Base-by-base conservation (phyloP, 37 sponge, comb jelly and placozoan genomes). In the Chondrosia reniformis region DNA sequence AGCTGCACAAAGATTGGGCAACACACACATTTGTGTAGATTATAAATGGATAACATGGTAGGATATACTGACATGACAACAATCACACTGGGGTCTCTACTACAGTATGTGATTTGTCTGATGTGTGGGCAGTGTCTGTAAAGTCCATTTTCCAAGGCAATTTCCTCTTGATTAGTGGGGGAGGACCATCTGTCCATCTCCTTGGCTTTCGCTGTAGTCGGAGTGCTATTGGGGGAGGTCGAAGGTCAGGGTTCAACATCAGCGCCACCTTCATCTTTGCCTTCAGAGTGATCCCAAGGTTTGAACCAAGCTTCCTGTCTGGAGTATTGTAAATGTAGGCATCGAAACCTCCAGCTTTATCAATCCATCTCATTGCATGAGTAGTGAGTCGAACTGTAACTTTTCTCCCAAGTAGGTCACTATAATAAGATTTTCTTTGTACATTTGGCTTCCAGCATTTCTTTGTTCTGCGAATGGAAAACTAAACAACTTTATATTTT, bases 291-390 rank as follows among this genome's bases (percentile, higher is more conserved):
- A 57, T 46, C 22, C 90, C 94, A 0, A 93, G 64, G 28, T 67
- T 81, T 25, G 90, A 89, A 17, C 62, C 76, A 33, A 93, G 84
- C 46, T 89, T 89, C 62, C 65, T 67, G 33, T 85, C 87, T 1
- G 89, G 84, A 38, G 94, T 93, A 82, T 93, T 84, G 59, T 84
- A 81, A 32, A 93, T 83, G 79, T 93, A 93, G 15, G 72, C 77
- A 46, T 93, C 94, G 36, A 93, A 86, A 3, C 90, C 89, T 36
- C 94, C 94, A 8, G 90, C 90, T 66, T 86, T 93, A 81, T 93
- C 94, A 32, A 93, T 93, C 19, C 84, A 84, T 45, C 94, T 76
- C 87, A 93, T 88, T 42, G 80, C 89, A 65, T 64, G 30, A 5
- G 87, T 82, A 19, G 94, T 86, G 21, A 93, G 66, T 33, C 80